Percentiles rank a stretch among this genome's conserved stretches.
Conservation (phyloP, 2,797 vertebrate species). For the Euphonia xanthogaster region DNA sequence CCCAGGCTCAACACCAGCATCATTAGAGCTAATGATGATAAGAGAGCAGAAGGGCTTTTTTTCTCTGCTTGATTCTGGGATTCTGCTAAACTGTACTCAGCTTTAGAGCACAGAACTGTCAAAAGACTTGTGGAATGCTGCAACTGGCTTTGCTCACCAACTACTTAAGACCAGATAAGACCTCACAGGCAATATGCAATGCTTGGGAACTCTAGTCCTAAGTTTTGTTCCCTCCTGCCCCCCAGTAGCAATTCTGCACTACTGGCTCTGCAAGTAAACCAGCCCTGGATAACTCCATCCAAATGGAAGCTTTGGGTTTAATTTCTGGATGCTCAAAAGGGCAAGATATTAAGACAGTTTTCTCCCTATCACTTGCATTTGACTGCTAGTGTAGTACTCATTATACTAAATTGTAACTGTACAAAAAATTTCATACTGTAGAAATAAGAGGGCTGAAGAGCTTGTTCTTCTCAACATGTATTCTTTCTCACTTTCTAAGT, state of each 20-base stretch:
- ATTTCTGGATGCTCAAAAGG: neutral
- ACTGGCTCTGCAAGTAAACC: neutral
- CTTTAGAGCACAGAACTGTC: neutral
- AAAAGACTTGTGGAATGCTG: neutral
- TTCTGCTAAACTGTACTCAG: neutral
- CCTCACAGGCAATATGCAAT: neutral
- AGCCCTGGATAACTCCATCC: neutral
- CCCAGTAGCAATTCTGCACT: neutral
- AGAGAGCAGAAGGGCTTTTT: slow-evolving; percentile 6
- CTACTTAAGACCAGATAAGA: neutral
- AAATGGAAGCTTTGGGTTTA: neutral
- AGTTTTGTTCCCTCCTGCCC: neutral
- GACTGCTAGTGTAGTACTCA: neutral
- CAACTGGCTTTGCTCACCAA: neutral
- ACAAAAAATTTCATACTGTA: neutral
- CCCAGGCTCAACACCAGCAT: slow-evolving; percentile 7
- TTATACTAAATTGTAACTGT: neutral
- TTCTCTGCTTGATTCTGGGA: neutral
- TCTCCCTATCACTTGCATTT: neutral
- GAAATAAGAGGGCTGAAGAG: slow-evolving; percentile 16
- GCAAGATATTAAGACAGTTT: neutral
- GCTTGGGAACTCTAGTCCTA: neutral
- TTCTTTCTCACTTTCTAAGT: neutral
- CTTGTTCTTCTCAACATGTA: neutral
- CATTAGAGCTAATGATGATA: slow-evolving; percentile 21